phyloP scores from a whole-genome alignment of 2,113 vertebrate genomes.

The Corythornis vintsioides region DNA sequence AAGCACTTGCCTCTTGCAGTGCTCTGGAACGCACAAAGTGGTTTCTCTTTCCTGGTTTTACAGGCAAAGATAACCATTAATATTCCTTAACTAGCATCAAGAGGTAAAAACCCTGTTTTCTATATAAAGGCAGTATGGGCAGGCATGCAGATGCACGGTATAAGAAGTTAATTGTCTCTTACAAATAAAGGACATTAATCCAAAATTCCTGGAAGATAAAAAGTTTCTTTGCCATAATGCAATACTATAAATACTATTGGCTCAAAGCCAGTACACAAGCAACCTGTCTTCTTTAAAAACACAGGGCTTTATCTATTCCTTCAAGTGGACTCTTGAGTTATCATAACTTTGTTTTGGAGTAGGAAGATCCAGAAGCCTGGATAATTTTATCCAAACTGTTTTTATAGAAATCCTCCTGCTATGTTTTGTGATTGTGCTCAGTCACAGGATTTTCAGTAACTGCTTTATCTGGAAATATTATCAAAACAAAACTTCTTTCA shows the following conservation, averaged over 20 bases:
- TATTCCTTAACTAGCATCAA: constrained; percentile 8
- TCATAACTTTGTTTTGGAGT: not conserved
- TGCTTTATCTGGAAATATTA: constrained; percentile 34
- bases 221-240: constrained; percentile 2
- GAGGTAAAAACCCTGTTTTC: constrained; percentile 18
- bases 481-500: constrained; percentile 34
- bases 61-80: constrained; percentile 36
- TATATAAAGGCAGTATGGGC: constrained; percentile 15
- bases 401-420: not conserved
- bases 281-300: constrained; percentile 6
- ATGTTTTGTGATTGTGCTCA: accelerated
- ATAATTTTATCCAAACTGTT: not conserved
- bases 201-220: constrained; percentile 3
- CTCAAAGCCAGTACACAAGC: constrained; percentile 11
- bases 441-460: constrained; percentile 36
- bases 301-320: not conserved
- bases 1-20: constrained; percentile 32
- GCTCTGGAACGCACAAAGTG: not conserved
- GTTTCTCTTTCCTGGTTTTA: constrained; percentile 13
- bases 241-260: constrained; percentile 16
- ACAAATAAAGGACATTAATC: not conserved
- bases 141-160: constrained; percentile 11
- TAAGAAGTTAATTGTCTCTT: not conserved
- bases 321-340: constrained; percentile 8
- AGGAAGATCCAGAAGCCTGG: constrained; percentile 3